Percentiles rank a stretch among this genome's conserved stretches.
These are phyloP conservation scores for Stenchaetothrips biformis DNA, from an alignment of 2,888 invertebrate species.

Conservation along the genomic window DNA sequence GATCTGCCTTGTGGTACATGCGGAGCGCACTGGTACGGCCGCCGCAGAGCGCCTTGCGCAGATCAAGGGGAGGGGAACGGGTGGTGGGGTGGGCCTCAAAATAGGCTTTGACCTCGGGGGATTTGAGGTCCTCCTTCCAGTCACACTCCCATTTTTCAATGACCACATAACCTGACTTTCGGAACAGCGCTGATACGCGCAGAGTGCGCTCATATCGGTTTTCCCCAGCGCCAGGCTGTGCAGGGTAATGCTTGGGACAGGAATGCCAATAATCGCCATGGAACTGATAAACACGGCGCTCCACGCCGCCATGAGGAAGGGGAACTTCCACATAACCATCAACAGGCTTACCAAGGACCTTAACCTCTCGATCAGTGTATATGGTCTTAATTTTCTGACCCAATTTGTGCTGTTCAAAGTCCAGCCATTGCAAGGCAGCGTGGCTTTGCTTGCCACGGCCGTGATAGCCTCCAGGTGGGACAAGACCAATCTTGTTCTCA, in stretches of 20 bases:
- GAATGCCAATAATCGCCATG: constrained; percentile 35
- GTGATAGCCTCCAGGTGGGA: constrained; percentile 37
- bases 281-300: constrained; percentile 31
- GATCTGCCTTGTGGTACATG: neutral
- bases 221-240: too few relatives aligned
- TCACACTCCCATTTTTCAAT: too few relatives aligned
- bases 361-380: constrained; percentile 35
- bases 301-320: neutral
- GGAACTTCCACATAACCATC: constrained; percentile 33
- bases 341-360: constrained; percentile 32
- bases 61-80: constrained; percentile 33
- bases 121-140: neutral
- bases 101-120: neutral
- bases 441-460: constrained; percentile 37
- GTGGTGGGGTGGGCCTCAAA: constrained; percentile 2
- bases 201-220: too few relatives aligned
- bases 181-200: too few relatives aligned
- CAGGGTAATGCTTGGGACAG: constrained; percentile 24
- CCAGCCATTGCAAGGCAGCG: constrained; percentile 37
- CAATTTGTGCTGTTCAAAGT: constrained; percentile 32
- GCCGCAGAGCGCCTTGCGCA: constrained; percentile 39
- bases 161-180: too few relatives aligned
- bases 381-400: constrained; percentile 36
- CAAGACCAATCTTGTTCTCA: constrained; percentile 39
- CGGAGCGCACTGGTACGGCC: constrained; percentile 37